These are phyloP conservation scores for Chaitophorus viminalis DNA, from an alignment of 2,888 invertebrate genomes.

Conservation along the genomic window DNA sequence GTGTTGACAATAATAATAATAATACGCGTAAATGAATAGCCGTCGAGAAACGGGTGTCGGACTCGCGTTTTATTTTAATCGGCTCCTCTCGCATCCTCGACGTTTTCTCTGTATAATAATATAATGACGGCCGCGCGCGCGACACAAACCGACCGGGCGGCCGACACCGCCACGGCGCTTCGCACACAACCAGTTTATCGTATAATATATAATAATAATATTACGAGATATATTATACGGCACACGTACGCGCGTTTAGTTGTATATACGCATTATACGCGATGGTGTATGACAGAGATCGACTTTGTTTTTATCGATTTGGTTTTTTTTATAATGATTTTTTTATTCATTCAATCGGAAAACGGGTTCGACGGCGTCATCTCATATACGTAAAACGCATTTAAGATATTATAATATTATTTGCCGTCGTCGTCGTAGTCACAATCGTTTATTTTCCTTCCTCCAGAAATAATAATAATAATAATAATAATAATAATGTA, in stretches of 20 bases:
- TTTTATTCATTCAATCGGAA: not conserved
- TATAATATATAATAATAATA: no score
- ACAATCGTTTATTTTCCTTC: not conserved
- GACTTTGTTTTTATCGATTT: slow-evolving; percentile 37
- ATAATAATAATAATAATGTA: not conserved
- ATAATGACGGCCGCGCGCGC: not conserved
- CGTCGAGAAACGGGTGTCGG: not conserved
- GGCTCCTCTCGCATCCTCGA: not conserved
- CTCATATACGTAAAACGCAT: slow-evolving; percentile 3
- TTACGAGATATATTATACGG: not conserved
- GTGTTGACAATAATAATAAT: slow-evolving; percentile 6
- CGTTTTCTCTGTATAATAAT: no score
- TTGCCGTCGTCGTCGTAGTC: not conserved
- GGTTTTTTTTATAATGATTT: not conserved
- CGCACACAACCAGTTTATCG: slow-evolving; percentile 19
- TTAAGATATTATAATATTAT: not conserved
- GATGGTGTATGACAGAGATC: slow-evolving; percentile 7
- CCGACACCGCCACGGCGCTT: slow-evolving; percentile 29
- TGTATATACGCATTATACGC: not conserved
- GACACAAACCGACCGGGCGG: slow-evolving; percentile 38
- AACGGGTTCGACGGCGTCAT: slow-evolving; percentile 36
- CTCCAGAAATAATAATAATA: slow-evolving; percentile 1
- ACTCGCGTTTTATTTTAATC: not conserved
- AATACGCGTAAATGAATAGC: not conserved
- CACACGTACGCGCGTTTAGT: not conserved